phyloP scores from a whole-genome alignment of 2,113 vertebrate species.

The Gnathonemus longibarbis region DNA sequence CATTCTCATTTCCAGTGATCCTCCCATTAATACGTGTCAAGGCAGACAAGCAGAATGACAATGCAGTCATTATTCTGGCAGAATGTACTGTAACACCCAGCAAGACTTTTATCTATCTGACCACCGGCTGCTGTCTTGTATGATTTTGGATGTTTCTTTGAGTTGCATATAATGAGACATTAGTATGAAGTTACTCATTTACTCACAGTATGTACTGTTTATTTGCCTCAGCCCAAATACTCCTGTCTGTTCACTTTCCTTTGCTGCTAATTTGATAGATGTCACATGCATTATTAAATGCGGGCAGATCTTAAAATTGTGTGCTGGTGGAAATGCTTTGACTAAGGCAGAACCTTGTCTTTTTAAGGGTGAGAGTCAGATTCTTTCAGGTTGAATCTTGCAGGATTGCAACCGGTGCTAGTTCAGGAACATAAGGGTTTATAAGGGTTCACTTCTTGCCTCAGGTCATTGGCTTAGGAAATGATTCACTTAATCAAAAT shows the following conservation, averaged over 20 bases:
- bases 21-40: background rate
- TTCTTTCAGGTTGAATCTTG: conserved; percentile 24
- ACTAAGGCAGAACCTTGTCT: background rate
- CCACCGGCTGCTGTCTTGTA: background rate
- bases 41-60: background rate
- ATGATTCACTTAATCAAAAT: conserved; percentile 8
- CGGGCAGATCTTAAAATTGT: background rate
- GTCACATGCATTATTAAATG: background rate
- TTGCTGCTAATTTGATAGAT: background rate
- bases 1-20: background rate
- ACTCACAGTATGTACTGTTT: background rate
- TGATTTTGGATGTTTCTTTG: background rate
- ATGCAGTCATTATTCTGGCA: background rate
- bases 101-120: background rate
- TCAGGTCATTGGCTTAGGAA: conserved; percentile 12
- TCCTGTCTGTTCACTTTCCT: background rate
- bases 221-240: background rate
- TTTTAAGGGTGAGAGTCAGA: background rate
- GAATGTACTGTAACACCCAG: background rate
- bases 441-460: background rate
- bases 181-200: background rate
- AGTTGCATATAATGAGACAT: background rate
- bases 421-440: conserved; percentile 7
- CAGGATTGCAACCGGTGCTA: conserved; percentile 16
- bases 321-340: background rate